Evolutionary conservation across 2,113 vertebrate genomes (phyloP).

Genomic region (Ceyx melanurus): DNA sequence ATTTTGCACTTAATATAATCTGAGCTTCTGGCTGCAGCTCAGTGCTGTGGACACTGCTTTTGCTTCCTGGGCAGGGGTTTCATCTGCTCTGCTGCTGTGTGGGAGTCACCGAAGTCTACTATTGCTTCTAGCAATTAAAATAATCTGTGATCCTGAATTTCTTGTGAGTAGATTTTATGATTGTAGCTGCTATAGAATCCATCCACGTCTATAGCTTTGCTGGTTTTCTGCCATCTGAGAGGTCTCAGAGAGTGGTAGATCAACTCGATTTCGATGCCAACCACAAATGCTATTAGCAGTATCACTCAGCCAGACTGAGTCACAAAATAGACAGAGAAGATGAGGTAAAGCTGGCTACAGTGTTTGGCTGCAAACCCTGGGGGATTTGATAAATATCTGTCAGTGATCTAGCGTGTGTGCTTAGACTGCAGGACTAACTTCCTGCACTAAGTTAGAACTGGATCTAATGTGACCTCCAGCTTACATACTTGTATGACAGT

Average conservation of each 20-base stretch:
- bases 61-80: neutral
- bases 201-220: neutral
- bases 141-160: neutral
- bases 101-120: neutral
- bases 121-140: neutral
- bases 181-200: neutral
- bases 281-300: neutral
- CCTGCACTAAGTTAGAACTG: neutral
- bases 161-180: neutral
- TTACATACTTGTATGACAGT: neutral
- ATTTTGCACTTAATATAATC: neutral
- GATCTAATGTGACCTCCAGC: neutral
- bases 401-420: neutral
- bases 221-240: neutral
- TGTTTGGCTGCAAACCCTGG: neutral
- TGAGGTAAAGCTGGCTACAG: neutral
- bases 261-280: neutral
- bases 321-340: neutral
- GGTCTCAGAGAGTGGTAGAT: neutral
- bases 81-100: neutral
- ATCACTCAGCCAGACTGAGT: neutral
- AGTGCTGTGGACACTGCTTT: neutral
- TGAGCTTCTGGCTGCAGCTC: neutral
- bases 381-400: neutral
- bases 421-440: neutral